These are phyloP conservation scores for Gasteruption jaculator DNA, from an alignment of 2,888 invertebrate genomes.

Conservation along the genomic window DNA sequence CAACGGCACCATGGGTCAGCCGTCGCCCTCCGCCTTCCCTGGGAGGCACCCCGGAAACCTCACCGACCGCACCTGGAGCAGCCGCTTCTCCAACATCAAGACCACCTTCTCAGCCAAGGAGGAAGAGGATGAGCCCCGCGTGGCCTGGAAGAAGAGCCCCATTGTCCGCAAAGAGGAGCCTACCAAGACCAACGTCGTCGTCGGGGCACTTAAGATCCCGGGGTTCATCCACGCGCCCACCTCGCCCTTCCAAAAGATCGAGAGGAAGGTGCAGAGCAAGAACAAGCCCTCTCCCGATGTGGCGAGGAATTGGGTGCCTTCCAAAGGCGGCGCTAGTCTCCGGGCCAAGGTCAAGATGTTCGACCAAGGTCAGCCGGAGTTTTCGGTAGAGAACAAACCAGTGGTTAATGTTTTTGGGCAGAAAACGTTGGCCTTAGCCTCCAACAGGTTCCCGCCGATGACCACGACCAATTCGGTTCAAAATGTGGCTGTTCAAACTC, in stretches of 20 bases:
- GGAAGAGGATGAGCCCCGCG: conserved; percentile 11
- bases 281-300: conserved; percentile 18
- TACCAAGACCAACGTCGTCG: conserved; percentile 16
- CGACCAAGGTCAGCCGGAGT: conserved; percentile 26
- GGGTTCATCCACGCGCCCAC: conserved; percentile 45
- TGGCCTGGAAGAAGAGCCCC: conserved; percentile 6
- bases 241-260: conserved; percentile 44
- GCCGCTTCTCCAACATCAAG: conserved; percentile 78
- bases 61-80: conserved; percentile 69
- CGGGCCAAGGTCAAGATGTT: conserved; percentile 39
- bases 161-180: conserved; percentile 2
- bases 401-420: too few species aligned
- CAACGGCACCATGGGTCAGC: conserved; percentile 23
- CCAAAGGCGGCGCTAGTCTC: conserved; percentile 30
- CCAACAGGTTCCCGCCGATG: conserved; percentile 11
- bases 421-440: too few species aligned
- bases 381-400: too few species aligned
- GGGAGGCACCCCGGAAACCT: too few species aligned
- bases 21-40: too few species aligned
- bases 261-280: conserved; percentile 20
- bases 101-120: conserved; percentile 58
- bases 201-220: conserved; percentile 10
- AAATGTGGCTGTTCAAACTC: conserved; percentile 28
- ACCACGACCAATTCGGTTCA: conserved; percentile 17
- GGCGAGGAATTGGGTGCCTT: conserved; percentile 29